A percentile compares a stretch with the other conserved stretches of the same genome.
These are phyloP conservation scores for Puntigrus tetrazona DNA, from an alignment of 2,113 vertebrate genomes.

Conservation along the genomic window DNA sequence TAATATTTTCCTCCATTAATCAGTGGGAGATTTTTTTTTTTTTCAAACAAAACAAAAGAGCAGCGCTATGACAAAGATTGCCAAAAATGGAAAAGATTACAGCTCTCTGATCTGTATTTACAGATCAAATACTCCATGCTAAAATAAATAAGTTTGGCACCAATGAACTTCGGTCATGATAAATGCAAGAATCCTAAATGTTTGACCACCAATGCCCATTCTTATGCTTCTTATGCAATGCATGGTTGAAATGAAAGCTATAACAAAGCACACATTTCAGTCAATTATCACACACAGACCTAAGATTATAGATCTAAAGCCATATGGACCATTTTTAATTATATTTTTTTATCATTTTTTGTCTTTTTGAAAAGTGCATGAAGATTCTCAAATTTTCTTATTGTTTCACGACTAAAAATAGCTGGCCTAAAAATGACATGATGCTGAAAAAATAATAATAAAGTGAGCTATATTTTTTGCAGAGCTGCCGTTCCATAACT, in stretches of 20 bases:
- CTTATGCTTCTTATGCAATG: background rate
- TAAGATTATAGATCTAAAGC: background rate
- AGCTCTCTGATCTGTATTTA: background rate
- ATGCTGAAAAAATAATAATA: background rate
- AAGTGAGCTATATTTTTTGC: background rate
- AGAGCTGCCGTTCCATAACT: background rate
- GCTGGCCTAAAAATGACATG: background rate
- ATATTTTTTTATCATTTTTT: background rate
- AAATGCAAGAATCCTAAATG: background rate
- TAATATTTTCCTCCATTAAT: background rate
- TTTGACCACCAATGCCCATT: background rate
- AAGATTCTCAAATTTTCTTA: background rate
- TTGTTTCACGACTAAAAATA: background rate
- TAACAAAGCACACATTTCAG: background rate
- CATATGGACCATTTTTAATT: background rate
- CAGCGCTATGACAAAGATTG: background rate
- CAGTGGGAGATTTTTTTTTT: background rate
- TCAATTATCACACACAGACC: background rate
- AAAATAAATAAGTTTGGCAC: background rate
- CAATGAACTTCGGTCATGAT: background rate
- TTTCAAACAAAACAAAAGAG: background rate
- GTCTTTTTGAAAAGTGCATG: background rate
- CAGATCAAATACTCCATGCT: background rate
- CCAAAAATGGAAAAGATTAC: background rate
- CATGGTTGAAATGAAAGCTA: too few species aligned